Evolutionary conservation across 1,140 invertebrate species (phyloP).

Genomic region (Proales similis): DNA sequence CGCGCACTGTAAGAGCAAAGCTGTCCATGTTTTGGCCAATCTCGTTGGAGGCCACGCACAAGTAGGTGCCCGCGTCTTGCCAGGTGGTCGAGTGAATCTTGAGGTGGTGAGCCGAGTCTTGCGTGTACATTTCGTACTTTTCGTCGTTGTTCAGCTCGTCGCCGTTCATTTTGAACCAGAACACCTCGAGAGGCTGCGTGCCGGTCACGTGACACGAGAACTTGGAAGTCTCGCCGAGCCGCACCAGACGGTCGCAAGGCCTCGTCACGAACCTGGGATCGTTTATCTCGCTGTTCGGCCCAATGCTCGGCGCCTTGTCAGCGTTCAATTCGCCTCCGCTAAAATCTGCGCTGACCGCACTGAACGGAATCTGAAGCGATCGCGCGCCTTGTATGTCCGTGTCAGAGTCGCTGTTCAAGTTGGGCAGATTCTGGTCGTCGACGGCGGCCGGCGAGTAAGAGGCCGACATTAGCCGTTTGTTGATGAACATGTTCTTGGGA

Average conservation of each 20-base stretch:
- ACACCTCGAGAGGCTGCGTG: conserved; percentile 10
- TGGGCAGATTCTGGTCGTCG: too few species aligned
- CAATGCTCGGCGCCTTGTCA: background rate
- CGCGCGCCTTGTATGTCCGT: too few species aligned
- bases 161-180: conserved; percentile 14
- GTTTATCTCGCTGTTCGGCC: background rate
- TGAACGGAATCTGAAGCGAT: too few species aligned
- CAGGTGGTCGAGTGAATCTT: background rate
- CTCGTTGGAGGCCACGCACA: conserved; percentile 18
- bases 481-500: conserved; percentile 2
- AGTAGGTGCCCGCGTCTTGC: background rate
- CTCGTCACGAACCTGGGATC: conserved; percentile 1
- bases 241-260: background rate
- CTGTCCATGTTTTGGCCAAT: conserved; percentile 10
- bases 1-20: background rate
- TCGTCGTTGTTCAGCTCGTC: conserved; percentile 28
- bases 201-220: conserved; percentile 3
- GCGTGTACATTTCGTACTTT: conserved; percentile 12
- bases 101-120: conserved; percentile 4
- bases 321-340: conserved; percentile 3
- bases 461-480: too few species aligned
- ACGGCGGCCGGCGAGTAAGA: too few species aligned
- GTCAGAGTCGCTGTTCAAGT: too few species aligned
- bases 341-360: too few species aligned
- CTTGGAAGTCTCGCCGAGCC: conserved; percentile 2